Percentiles rank a stretch among this genome's conserved stretches.
Conservation (phyloP, 2,113 vertebrate genomes). For the Catharus bicknelli region DNA sequence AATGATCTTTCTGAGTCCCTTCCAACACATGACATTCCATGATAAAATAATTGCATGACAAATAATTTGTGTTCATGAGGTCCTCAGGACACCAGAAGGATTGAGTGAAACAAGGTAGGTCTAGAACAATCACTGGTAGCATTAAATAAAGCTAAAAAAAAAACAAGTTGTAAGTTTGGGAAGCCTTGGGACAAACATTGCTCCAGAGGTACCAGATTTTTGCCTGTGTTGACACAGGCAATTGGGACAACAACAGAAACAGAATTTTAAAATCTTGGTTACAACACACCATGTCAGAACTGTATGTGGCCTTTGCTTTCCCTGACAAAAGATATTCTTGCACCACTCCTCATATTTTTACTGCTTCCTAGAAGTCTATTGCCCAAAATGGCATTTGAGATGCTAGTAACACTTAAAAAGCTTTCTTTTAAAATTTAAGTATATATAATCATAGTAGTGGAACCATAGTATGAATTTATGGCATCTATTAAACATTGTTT, state of each 20-base stretch:
- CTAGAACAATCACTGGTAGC: background rate
- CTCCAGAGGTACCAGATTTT: background rate
- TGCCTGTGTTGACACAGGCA: background rate
- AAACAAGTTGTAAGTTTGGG: background rate
- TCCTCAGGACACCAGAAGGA: background rate
- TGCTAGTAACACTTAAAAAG: background rate
- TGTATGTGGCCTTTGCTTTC: background rate
- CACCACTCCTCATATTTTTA: background rate
- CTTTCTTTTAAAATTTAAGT: background rate
- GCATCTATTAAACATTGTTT: background rate
- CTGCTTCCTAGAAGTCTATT: background rate
- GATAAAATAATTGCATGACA: background rate
- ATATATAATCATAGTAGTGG: background rate
- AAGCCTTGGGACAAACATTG: background rate
- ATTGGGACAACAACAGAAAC: background rate
- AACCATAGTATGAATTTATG: background rate
- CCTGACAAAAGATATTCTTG: background rate
- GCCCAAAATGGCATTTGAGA: background rate
- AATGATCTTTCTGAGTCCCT: fast-evolving
- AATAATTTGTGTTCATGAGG: background rate
- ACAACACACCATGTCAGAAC: background rate
- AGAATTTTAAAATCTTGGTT: background rate
- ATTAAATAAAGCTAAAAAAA: background rate
- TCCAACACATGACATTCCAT: background rate
- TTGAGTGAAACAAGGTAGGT: background rate